Evolutionary conservation across 2,888 invertebrate genomes (phyloP), one percentile per base, ranked within the genome.

Genomic region (Habroteleia sp.): DNA sequence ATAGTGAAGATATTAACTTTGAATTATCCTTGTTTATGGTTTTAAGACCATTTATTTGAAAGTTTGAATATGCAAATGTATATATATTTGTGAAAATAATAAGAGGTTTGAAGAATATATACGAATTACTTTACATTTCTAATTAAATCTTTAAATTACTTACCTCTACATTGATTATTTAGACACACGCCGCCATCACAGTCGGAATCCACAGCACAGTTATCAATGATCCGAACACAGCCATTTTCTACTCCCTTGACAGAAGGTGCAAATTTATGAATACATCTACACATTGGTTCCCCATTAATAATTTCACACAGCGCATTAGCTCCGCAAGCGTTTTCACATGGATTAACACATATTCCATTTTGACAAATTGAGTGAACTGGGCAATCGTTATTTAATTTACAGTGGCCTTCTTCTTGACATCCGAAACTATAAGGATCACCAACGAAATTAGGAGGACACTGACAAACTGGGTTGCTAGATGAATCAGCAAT

Each of bases 281-380:
- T 92, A 81, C 97, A 97, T 42, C 91, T 91, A 85, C 97, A 97
- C n/a, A 93, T 90, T 0, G 95, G 92, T 85, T 93, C 92, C 79
- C 94, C 91, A 73, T 94, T 92, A 29, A 93, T 90, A n/a, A 96
- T 92, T 83, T 92, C 93, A 82, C 97, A 97, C 7, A 94, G 85
- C 0, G 96, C 92, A 87, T 97, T 97, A 0, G 92, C 90, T 2
- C 96, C 96, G 84, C 97, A 97, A 4, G 93, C 93, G 79, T 92
- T 92, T 77, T 94, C 93, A 83, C 97, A 97, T 0, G 95, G 95
- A 89, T 96, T 94, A 2, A 93, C 89, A 83, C 96, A 97, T 39
- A 91, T 91, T 48, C 93, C 93, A 66, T 91, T 90, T 35, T 92
- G 89, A 84, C 96, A 96, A 37, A 93, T 89, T 0, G 95, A 93